Conservation (phyloP, 1,140 invertebrate genomes). For the Leptopilina clavipes region DNA sequence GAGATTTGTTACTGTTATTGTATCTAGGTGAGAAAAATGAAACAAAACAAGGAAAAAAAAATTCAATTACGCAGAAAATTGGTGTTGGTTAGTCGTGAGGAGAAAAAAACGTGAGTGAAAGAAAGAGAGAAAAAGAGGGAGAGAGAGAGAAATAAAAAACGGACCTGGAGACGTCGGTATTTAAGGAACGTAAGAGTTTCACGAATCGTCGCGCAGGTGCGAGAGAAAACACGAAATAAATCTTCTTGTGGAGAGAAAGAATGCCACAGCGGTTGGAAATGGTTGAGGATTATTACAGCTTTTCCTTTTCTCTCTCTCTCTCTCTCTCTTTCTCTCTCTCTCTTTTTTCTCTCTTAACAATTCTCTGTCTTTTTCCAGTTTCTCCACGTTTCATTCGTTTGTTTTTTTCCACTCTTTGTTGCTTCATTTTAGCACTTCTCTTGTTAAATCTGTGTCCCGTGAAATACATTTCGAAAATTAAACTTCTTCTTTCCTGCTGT, state of each 20-base stretch:
- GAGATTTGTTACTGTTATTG: conserved; percentile 2
- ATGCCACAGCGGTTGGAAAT: conserved; percentile 46
- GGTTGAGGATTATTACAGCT: conserved; percentile 47
- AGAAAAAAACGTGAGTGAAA: too few species aligned
- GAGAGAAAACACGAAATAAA: conserved; percentile 68
- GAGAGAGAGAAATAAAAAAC: conserved; percentile 43
- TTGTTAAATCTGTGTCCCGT: conserved; percentile 13
- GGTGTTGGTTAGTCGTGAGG: conserved; percentile 43
- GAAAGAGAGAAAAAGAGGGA: conserved; percentile 35
- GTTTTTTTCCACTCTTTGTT: conserved; percentile 31
- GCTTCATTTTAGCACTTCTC: conserved; percentile 37
- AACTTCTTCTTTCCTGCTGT: background rate
- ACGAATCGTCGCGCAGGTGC: conserved; percentile 67
- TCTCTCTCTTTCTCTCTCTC: conserved; percentile 17
- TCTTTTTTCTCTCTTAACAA: background rate
- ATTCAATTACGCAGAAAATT: conserved; percentile 61
- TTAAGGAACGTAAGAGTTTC: conserved; percentile 61
- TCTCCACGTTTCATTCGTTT: background rate
- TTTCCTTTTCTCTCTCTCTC: conserved; percentile 52
- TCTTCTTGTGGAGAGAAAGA: conserved; percentile 56
- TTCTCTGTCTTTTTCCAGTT: background rate
- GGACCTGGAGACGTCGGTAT: conserved; percentile 48
- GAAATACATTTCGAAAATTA: background rate
- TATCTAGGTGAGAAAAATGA: background rate
- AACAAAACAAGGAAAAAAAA: conserved; percentile 47